Base-by-base conservation (phyloP, 2,797 vertebrate species). In the Malurus splendens region DNA sequence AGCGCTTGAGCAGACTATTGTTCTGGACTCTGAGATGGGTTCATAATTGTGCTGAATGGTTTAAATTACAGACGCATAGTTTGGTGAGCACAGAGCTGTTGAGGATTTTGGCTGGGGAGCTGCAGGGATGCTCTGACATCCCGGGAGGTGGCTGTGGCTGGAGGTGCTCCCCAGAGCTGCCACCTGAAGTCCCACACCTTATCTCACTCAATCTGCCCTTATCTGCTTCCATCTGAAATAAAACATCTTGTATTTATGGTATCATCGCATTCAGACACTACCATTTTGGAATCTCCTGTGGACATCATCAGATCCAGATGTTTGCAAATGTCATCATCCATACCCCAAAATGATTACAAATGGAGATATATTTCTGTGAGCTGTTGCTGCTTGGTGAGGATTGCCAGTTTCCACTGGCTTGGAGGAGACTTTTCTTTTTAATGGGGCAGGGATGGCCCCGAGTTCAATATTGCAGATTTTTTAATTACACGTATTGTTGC, bases 271-370 rank as follows among this genome's bases (percentile, higher is more conserved):
- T 95, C 94, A 96, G 92, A 94, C 88, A 93, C 95, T 96, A 96
- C 90, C 93, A 96, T 95, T 97, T 94, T 96, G 95, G 96, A 97
- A 96, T 95, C 91, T 96, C 71, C 90, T 44, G 72, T 93, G 93
- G 76, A 96, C 80, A 91, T 95, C 94, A 97, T 97, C 92, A 94
- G 95, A 94, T 95, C 94, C 97, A 97, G 96, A 97, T 97, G 96
- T 95, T 95, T 93, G 87, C 66, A 95, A 92, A 96, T 97, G 96
- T 96, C 96, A 97, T 95, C 93, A 94, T 95, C 78, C 67, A 45
- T 96, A 94, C 70, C 91, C 39, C 93, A 84, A 96, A 97, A 95
- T 92, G 92, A 96, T 95, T 97, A 95, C 90, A 97, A 96, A 96
- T 95, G 74, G 73, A 94, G 90, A 94, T 57, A 57, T 90, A 94